Evolutionary conservation across 2,797 vertebrate species (phyloP).

Genomic region (Channa striata): DNA sequence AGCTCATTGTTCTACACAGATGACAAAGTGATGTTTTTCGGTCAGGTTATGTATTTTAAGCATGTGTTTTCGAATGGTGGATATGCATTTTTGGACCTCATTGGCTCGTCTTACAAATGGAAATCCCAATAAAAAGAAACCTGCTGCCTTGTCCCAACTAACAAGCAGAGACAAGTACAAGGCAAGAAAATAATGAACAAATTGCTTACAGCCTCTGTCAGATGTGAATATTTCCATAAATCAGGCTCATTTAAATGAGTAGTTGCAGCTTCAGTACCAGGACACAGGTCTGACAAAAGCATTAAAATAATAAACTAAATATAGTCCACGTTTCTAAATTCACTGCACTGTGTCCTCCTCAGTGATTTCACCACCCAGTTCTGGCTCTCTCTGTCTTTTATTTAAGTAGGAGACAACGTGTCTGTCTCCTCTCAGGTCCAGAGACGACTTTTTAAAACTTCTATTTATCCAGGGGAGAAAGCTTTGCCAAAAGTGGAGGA

Average conservation of each 20-base stretch:
- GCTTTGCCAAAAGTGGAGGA: conserved; percentile 51
- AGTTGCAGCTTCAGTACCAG: background rate
- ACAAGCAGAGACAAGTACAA: conserved; percentile 1
- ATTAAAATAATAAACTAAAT: conserved; percentile 30
- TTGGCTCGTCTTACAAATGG: background rate
- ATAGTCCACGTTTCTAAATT: conserved; percentile 34
- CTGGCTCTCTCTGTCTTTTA: conserved; percentile 22
- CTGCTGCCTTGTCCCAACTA: conserved; percentile 11
- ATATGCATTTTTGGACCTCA: background rate
- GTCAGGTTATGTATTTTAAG: background rate
- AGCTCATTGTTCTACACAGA: background rate
- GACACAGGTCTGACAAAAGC: background rate
- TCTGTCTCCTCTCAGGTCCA: conserved; percentile 62
- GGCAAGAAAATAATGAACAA: background rate
- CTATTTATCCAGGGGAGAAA: conserved; percentile 49
- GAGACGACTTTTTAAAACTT: conserved; percentile 32
- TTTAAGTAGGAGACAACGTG: conserved; percentile 61
- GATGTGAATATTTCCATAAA: conserved; percentile 29
- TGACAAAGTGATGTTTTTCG: background rate
- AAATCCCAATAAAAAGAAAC: background rate
- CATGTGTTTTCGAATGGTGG: background rate
- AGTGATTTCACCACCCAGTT: conserved; percentile 46
- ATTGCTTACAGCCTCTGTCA: background rate
- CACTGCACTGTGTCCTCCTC: conserved; percentile 21
- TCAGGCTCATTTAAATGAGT: conserved; percentile 17